phyloP scores from a whole-genome alignment of 2,113 vertebrate genomes.

The Chaetorhynchus papuensis region DNA sequence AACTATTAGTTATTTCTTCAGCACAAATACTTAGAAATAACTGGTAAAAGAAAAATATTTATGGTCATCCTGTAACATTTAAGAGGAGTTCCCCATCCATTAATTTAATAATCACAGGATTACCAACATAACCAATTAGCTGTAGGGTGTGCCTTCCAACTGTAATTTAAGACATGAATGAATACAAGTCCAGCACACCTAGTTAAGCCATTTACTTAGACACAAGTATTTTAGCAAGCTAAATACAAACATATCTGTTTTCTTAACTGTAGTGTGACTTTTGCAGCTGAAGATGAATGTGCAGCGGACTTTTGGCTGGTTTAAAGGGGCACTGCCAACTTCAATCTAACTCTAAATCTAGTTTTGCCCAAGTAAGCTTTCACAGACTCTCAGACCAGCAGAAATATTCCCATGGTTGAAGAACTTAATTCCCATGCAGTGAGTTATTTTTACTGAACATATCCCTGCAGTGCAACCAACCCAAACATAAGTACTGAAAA shows the following conservation, averaged over 20 bases:
- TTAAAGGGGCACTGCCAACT: background rate
- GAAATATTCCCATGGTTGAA: background rate
- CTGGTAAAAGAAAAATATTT: background rate
- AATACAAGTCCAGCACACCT: background rate
- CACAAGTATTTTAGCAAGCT: background rate
- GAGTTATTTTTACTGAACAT: conserved; percentile 1
- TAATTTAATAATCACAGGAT: background rate
- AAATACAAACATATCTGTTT: background rate
- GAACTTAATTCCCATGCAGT: background rate
- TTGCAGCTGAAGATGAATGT: background rate
- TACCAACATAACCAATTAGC: background rate
- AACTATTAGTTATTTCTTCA: background rate
- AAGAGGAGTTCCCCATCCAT: background rate
- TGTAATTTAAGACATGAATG: background rate
- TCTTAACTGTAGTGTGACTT: background rate
- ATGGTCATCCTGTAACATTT: background rate
- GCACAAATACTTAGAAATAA: background rate
- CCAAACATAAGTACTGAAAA: background rate
- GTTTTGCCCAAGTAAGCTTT: background rate
- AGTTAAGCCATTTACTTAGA: background rate
- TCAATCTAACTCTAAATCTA: background rate
- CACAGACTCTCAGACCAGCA: background rate
- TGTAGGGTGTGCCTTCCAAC: background rate
- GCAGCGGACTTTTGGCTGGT: background rate
- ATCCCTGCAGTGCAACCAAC: background rate